phyloP scores from a whole-genome alignment of 1,140 invertebrate species.

The Anastrepha obliqua region DNA sequence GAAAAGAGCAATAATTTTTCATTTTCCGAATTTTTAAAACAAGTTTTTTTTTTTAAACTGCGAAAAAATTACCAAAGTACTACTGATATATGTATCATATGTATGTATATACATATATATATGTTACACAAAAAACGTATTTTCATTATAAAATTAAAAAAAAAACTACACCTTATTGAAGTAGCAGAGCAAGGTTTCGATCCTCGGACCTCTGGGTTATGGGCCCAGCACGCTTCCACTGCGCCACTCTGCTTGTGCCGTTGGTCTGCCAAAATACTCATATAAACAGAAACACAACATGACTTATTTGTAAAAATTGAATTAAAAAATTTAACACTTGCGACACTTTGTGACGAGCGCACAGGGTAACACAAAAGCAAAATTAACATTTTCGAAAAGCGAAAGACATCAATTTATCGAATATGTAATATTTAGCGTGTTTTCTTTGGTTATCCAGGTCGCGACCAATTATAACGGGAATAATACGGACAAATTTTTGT shows the following conservation, averaged over 20 bases:
- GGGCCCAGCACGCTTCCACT: conserved; percentile 98
- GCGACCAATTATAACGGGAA: too few relatives aligned
- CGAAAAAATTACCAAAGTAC: too few relatives aligned
- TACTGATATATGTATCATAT: too few relatives aligned
- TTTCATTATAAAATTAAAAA: not conserved
- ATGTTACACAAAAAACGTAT: too few relatives aligned
- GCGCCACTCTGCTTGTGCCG: conserved; percentile 90
- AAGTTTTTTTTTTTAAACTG: too few relatives aligned
- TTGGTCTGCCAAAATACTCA: not conserved
- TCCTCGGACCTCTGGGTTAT: conserved; percentile 98
- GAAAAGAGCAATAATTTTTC: too few relatives aligned
- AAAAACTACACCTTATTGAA: not conserved
- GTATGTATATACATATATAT: too few relatives aligned
- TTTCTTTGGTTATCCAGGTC: too few relatives aligned
- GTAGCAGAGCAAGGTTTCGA: conserved; percentile 95
- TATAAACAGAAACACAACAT: not conserved
- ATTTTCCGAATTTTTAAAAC: too few relatives aligned
- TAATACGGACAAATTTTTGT: too few relatives aligned
- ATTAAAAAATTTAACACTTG: not conserved
- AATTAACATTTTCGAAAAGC: not conserved
- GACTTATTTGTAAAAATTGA: not conserved
- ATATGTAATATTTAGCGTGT: too few relatives aligned
- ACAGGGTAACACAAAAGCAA: not conserved
- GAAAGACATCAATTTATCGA: too few relatives aligned
- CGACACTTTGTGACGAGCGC: not conserved